These are phyloP conservation scores for Sesamia inferens DNA, from an alignment of 2,888 invertebrate species.

Conservation along the genomic window DNA sequence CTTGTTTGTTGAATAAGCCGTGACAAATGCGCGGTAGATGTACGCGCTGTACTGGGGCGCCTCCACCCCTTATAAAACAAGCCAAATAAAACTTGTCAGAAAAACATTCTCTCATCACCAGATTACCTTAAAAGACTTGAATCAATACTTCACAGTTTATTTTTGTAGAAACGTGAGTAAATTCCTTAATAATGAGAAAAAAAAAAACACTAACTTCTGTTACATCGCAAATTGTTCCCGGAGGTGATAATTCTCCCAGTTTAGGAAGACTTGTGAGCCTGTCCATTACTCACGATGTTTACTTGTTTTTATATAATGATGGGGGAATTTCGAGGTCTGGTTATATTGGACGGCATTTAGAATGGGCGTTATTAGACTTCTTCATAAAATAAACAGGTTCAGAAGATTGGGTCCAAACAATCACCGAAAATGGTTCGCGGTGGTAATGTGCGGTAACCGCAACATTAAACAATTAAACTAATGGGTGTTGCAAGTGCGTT, in stretches of 20 bases:
- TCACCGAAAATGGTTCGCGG: background rate
- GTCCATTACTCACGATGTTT: conserved; percentile 33
- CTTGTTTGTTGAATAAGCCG: too few relatives aligned
- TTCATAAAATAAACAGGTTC: background rate
- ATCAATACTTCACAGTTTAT: conserved; percentile 23
- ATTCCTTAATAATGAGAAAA: conserved; percentile 39
- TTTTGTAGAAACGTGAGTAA: conserved; percentile 18
- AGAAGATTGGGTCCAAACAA: conserved; percentile 1
- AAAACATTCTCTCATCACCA: background rate
- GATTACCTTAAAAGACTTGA: background rate
- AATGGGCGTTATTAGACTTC: conserved; percentile 67
- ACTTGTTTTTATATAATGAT: conserved; percentile 13
- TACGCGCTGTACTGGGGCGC: too few relatives aligned
- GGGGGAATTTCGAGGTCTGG: conserved; percentile 40
- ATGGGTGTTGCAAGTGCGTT: background rate
- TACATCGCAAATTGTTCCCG: conserved; percentile 53
- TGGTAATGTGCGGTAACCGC: too few relatives aligned
- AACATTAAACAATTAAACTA: background rate
- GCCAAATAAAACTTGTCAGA: too few relatives aligned
- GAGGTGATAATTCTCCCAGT: conserved; percentile 43
- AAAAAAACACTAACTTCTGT: conserved; percentile 42
- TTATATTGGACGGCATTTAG: conserved; percentile 54
- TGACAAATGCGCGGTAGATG: too few relatives aligned
- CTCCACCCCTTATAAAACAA: too few relatives aligned
- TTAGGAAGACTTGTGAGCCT: conserved; percentile 46